These are phyloP conservation scores for Bugula neritina DNA, from an alignment of 2,888 invertebrate species.

Conservation along the genomic window DNA sequence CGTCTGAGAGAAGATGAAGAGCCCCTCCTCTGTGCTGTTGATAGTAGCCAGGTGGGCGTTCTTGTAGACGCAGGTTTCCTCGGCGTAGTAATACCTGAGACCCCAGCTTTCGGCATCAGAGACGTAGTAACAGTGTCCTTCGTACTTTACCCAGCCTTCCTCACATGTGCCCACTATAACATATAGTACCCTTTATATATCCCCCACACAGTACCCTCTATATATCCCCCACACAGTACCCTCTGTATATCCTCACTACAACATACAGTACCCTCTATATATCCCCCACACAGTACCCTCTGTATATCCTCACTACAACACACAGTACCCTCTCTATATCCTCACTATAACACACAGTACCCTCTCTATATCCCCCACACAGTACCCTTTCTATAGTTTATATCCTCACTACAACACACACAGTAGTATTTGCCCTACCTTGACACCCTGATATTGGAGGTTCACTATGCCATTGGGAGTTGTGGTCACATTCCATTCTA, in stretches of 20 bases:
- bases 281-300: too few species aligned
- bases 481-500: conserved; percentile 14
- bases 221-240: neutral
- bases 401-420: too few species aligned
- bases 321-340: neutral
- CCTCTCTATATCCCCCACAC: neutral
- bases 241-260: neutral
- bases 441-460: neutral
- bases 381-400: too few species aligned
- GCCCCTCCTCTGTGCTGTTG: conserved; percentile 9
- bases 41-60: conserved; percentile 9
- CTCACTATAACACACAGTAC: neutral
- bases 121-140: conserved; percentile 12
- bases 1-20: neutral
- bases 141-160: conserved; percentile 19
- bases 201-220: too few species aligned
- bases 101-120: neutral
- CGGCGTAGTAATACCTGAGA: conserved; percentile 19
- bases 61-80: conserved; percentile 1
- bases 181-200: neutral
- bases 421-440: too few species aligned
- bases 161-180: conserved; percentile 18
- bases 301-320: too few species aligned
- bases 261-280: neutral
- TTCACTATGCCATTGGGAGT: conserved; percentile 4